Evolutionary conservation across 2,113 vertebrate genomes (phyloP).

Genomic region (Coryphaenoides rupestris): DNA sequence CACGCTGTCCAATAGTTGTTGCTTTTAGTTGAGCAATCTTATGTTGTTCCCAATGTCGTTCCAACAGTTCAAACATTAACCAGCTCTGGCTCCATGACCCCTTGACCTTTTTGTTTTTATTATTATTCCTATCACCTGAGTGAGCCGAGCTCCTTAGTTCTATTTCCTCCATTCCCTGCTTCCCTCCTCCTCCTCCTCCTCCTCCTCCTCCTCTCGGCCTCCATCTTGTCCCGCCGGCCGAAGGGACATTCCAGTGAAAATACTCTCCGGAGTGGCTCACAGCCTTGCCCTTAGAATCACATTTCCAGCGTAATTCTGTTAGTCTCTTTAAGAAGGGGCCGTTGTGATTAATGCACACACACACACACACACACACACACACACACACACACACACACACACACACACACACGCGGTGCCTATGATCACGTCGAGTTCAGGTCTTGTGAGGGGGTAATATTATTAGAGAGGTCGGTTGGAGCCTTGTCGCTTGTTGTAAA

Average conservation of each 20-base stretch:
- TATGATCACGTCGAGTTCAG: constrained; percentile 21
- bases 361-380: constrained; percentile 15
- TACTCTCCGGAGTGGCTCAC: constrained; percentile 36
- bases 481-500: constrained; percentile 1
- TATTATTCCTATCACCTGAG: neutral
- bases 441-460: constrained; percentile 23
- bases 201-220: constrained; percentile 3
- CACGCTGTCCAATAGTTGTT: too few species aligned
- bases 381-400: constrained; percentile 26
- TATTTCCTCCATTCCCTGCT: neutral
- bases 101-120: constrained; percentile 25
- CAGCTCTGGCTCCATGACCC: neutral
- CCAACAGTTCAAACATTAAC: neutral
- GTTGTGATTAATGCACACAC: constrained; percentile 5
- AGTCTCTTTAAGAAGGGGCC: constrained; percentile 15
- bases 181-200: neutral
- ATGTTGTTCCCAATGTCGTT: neutral
- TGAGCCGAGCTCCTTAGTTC: neutral
- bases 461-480: constrained; percentile 36
- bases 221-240: constrained; percentile 36
- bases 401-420: constrained; percentile 5
- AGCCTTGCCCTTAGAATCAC: constrained; percentile 51
- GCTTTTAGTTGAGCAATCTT: too few species aligned
- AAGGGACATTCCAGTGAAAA: constrained; percentile 50
- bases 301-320: constrained; percentile 57